A percentile compares a stretch with the other conserved stretches of the same genome.
phyloP scores from a whole-genome alignment of 2,113 vertebrate species.

The Riparia riparia region DNA sequence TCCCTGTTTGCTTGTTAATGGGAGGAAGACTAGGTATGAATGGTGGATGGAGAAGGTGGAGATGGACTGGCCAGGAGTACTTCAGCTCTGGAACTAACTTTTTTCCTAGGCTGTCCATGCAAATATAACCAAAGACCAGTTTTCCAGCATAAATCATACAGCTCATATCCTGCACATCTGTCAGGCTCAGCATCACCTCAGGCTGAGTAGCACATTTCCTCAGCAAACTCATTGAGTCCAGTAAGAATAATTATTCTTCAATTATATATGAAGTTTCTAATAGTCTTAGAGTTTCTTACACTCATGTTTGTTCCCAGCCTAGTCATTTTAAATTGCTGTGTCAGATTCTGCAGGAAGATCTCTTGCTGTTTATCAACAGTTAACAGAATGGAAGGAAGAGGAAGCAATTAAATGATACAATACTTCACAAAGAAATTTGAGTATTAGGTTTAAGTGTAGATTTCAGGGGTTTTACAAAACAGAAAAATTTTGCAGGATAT shows the following conservation, averaged over 20 bases:
- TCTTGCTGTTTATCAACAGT: background rate
- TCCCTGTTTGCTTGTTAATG: background rate
- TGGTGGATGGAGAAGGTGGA: background rate
- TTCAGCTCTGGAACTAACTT: background rate
- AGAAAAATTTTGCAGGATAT: background rate
- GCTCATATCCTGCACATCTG: background rate
- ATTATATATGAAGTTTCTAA: background rate
- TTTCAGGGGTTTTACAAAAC: background rate
- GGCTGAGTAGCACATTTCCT: background rate
- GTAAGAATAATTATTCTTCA: background rate
- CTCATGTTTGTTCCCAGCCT: background rate
- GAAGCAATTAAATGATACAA: background rate
- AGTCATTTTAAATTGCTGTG: background rate
- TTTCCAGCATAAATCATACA: background rate
- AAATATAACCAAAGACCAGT: background rate
- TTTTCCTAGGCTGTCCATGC: background rate
- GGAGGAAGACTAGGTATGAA: background rate
- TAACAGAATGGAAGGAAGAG: background rate
- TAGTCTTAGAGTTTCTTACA: background rate
- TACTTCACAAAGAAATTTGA: background rate
- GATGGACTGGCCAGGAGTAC: background rate
- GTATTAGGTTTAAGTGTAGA: background rate
- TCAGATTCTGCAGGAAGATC: background rate
- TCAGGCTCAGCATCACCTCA: background rate
- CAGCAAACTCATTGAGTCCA: background rate